Evolutionary conservation across 2,113 vertebrate genomes (phyloP).

Genomic region (Semicossyphus pulcher): DNA sequence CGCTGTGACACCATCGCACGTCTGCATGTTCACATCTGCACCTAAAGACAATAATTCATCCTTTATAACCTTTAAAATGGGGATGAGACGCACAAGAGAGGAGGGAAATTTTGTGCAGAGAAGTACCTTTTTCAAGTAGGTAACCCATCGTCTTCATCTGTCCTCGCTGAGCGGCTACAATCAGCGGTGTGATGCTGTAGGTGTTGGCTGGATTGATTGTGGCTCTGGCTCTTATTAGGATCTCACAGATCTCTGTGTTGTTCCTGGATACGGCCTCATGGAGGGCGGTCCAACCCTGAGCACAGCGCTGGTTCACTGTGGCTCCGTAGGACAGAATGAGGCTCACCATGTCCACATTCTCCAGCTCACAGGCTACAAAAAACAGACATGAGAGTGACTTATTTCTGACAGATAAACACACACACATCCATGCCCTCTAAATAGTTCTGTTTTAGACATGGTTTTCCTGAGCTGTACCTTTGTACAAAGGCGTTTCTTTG

Average conservation of each 20-base stretch:
- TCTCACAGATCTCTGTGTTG: slow-evolving; percentile 88
- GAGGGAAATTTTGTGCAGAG: background rate
- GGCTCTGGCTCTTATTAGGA: slow-evolving; percentile 88
- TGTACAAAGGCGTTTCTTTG: slow-evolving; percentile 94
- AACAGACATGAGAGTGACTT: background rate
- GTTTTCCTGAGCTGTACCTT: slow-evolving; percentile 83
- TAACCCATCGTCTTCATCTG: slow-evolving; percentile 86
- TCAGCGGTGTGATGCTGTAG: slow-evolving; percentile 91
- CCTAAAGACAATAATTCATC: slow-evolving; percentile 77
- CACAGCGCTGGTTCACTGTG: slow-evolving; percentile 93
- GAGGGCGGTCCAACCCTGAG: slow-evolving; percentile 92
- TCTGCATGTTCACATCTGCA: slow-evolving; percentile 93
- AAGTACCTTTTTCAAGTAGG: slow-evolving; percentile 84
- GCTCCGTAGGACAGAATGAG: slow-evolving; percentile 87
- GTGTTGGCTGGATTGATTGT: slow-evolving; percentile 88
- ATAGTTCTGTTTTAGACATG: background rate
- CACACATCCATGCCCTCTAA: background rate
- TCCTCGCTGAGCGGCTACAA: slow-evolving; percentile 92
- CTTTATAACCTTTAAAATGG: slow-evolving; percentile 1
- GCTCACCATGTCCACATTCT: slow-evolving; percentile 85
- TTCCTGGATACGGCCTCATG: slow-evolving; percentile 91
- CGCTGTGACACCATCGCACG: slow-evolving; percentile 89
- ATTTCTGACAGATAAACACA: background rate
- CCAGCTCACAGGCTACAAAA: slow-evolving; percentile 90
- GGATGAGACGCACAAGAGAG: background rate